Conservation (phyloP, 2,888 invertebrate genomes). For the Lamproptera curius region DNA sequence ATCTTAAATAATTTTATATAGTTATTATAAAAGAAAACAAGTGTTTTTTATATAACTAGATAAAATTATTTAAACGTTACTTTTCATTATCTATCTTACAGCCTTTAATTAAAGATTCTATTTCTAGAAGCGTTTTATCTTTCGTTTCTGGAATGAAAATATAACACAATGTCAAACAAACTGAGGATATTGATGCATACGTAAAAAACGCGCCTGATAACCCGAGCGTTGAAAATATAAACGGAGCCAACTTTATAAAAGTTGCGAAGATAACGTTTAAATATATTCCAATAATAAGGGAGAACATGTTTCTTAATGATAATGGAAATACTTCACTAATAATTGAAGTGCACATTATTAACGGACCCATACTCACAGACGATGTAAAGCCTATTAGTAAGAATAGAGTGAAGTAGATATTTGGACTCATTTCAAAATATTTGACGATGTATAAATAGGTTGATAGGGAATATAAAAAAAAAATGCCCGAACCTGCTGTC, state of each 20-base stretch:
- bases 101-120: slow-evolving; percentile 4
- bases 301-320: slow-evolving; percentile 1
- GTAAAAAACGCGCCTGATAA: slow-evolving; percentile 4
- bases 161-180: slow-evolving; percentile 1
- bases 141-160: slow-evolving; percentile 5
- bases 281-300: slow-evolving; percentile 2
- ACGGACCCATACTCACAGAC: slow-evolving; percentile 29
- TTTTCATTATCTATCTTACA: too few relatives aligned
- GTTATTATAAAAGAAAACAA: too few relatives aligned
- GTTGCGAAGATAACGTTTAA: slow-evolving; percentile 2
- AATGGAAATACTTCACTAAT: slow-evolving; percentile 2
- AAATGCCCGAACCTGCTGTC: slow-evolving; percentile 27
- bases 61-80: too few relatives aligned
- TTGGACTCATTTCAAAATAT: neutral
- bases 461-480: slow-evolving; percentile 32
- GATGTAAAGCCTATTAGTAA: slow-evolving; percentile 18
- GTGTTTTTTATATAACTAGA: too few relatives aligned
- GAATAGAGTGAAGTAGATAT: slow-evolving; percentile 1
- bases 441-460: slow-evolving; percentile 30
- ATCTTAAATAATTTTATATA: too few relatives aligned
- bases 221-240: neutral
- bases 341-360: slow-evolving; percentile 27
- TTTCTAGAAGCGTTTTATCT: slow-evolving; percentile 12
- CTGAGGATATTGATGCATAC: slow-evolving; percentile 1
- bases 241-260: slow-evolving; percentile 5